Conservation (phyloP, 2,888 invertebrate species). For the Brachyptera risi region DNA sequence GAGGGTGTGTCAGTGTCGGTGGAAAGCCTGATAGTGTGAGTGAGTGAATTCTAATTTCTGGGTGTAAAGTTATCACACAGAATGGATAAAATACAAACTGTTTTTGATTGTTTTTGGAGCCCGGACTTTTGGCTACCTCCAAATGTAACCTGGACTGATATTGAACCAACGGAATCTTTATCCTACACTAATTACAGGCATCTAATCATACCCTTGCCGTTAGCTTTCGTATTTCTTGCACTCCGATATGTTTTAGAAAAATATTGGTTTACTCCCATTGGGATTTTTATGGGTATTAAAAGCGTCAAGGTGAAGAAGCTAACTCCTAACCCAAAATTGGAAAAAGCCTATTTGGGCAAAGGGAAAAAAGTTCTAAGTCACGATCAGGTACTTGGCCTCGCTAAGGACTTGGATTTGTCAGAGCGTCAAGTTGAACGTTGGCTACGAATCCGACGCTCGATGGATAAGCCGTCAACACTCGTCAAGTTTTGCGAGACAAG, state of each 20-base stretch:
- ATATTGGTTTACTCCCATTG: conserved; percentile 40
- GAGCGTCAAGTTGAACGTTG: conserved; percentile 88
- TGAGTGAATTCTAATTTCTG: too few species aligned
- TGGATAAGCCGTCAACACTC: conserved; percentile 83
- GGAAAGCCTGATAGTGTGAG: too few species aligned
- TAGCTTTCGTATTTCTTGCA: conserved; percentile 45
- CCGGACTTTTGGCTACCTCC: conserved; percentile 62
- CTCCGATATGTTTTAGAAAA: conserved; percentile 46
- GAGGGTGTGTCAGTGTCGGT: conserved; percentile 3
- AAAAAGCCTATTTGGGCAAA: conserved; percentile 62
- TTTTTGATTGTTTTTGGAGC: conserved; percentile 66
- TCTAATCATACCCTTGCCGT: conserved; percentile 42
- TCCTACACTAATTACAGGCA: conserved; percentile 53
- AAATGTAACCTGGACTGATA: conserved; percentile 47
- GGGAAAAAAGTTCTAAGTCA: conserved; percentile 65
- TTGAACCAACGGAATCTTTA: conserved; percentile 50
- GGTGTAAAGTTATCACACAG: neutral
- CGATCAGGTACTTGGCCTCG: conserved; percentile 71
- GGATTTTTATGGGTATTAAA: conserved; percentile 40
- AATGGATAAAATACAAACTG: conserved; percentile 33
- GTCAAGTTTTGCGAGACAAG: conserved; percentile 85
- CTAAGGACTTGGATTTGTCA: conserved; percentile 77
- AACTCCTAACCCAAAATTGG: conserved; percentile 65
- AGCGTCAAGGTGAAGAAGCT: conserved; percentile 72
- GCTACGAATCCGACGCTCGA: conserved; percentile 77